phyloP scores from a whole-genome alignment of 2,797 vertebrate genomes.

The Amblyopsis hoosieri region DNA sequence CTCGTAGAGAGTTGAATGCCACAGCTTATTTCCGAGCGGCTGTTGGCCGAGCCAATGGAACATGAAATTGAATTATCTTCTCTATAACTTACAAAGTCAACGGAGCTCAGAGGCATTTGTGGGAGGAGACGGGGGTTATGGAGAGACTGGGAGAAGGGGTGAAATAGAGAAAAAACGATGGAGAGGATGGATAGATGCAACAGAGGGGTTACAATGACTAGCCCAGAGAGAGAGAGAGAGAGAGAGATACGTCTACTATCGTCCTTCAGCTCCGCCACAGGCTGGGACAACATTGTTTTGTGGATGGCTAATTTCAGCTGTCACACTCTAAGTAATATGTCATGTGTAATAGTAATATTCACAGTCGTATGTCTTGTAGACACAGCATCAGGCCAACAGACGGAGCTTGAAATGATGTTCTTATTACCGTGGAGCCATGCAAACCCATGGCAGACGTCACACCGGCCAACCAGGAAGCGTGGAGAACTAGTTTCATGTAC shows the following conservation, averaged over 20 bases:
- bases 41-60: conserved; percentile 40
- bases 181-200: neutral
- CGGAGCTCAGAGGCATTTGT: conserved; percentile 18
- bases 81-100: conserved; percentile 46
- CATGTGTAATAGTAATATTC: conserved; percentile 16
- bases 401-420: conserved; percentile 30
- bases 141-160: neutral
- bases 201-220: neutral
- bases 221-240: neutral
- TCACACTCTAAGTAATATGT: conserved; percentile 2
- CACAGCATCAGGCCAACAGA: conserved; percentile 22
- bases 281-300: conserved; percentile 2
- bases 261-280: neutral
- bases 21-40: conserved; percentile 37
- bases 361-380: conserved; percentile 18
- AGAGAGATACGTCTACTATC: neutral
- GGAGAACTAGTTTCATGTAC: too few relatives aligned
- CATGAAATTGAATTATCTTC: conserved; percentile 55
- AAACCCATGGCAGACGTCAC: too few relatives aligned
- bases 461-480: too few relatives aligned
- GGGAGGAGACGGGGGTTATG: neutral
- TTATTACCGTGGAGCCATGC: conserved; percentile 8
- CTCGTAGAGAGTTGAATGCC: conserved; percentile 25
- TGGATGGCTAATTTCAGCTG: neutral
- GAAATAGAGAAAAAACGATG: neutral